A percentile compares a stretch with the other conserved stretches of the same genome.
Evolutionary conservation across 2,797 vertebrate species (phyloP).

Genomic region (Hafferia zeledoni): DNA sequence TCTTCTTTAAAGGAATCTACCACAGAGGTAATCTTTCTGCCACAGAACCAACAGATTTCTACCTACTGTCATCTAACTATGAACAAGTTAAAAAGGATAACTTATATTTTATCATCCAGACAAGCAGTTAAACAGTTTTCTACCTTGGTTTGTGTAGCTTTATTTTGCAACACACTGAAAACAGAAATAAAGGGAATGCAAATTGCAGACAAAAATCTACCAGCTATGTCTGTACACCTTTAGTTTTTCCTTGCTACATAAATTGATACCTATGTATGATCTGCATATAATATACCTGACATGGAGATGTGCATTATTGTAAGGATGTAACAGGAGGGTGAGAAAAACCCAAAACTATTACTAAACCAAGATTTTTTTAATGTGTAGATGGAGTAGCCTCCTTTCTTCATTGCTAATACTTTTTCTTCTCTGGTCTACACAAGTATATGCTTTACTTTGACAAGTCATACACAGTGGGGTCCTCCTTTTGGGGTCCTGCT

Average conservation of each 20-base stretch:
- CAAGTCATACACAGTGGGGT: background rate
- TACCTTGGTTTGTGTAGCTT: background rate
- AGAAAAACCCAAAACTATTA: background rate
- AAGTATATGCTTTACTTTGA: background rate
- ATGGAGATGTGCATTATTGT: background rate
- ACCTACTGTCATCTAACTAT: background rate
- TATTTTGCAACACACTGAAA: background rate
- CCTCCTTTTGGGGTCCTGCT: background rate
- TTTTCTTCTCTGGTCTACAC: background rate
- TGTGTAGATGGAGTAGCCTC: background rate
- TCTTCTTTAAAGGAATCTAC: background rate
- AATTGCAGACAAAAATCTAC: background rate
- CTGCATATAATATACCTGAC: background rate
- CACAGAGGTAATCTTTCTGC: background rate
- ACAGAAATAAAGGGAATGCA: background rate
- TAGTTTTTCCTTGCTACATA: background rate
- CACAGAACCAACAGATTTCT: conserved; percentile 33
- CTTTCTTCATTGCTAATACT: background rate
- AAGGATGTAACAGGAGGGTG: background rate
- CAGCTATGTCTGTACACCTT: background rate
- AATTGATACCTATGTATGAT: background rate
- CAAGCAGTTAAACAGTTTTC: background rate
- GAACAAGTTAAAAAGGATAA: conserved; percentile 26
- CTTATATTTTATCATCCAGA: conserved; percentile 12
- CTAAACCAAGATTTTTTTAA: background rate